A percentile compares a stretch with the other conserved stretches of the same genome.
These are phyloP conservation scores for Melanotaenia duboulayi DNA, from an alignment of 2,113 vertebrate species.

Conservation along the genomic window DNA sequence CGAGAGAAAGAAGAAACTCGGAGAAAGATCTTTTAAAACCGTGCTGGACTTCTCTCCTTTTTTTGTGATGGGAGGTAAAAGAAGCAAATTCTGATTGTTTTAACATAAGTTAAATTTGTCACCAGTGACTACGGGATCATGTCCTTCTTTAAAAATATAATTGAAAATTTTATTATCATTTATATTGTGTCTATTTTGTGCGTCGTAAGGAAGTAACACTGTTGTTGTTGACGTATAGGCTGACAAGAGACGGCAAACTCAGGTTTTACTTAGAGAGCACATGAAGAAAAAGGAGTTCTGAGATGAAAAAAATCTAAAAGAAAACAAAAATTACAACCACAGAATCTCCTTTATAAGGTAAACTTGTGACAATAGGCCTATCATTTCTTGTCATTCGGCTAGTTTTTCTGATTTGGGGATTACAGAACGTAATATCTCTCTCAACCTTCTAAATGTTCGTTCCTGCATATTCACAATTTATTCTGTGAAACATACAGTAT, in stretches of 20 bases:
- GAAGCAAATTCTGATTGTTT: constrained; percentile 61
- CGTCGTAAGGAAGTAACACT: constrained; percentile 80
- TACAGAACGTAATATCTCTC: constrained; percentile 80
- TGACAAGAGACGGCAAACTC: constrained; percentile 83
- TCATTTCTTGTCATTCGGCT: constrained; percentile 81
- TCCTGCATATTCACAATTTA: constrained; percentile 85
- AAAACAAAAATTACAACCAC: constrained; percentile 20
- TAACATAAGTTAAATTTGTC: constrained; percentile 71
- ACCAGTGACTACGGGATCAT: constrained; percentile 37
- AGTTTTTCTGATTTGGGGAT: constrained; percentile 82
- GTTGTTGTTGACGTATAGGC: constrained; percentile 70
- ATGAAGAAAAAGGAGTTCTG: constrained; percentile 73
- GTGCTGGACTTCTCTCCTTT: constrained; percentile 51
- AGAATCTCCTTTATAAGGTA: constrained; percentile 75
- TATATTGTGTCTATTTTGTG: constrained; percentile 71
- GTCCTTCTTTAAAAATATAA: constrained; percentile 60
- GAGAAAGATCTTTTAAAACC: constrained; percentile 36
- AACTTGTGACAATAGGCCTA: constrained; percentile 81
- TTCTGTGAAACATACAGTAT: constrained; percentile 87
- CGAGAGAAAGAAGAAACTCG: constrained; percentile 37
- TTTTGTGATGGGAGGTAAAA: constrained; percentile 20
- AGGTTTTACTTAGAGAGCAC: constrained; percentile 87
- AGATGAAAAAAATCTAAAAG: constrained; percentile 30
- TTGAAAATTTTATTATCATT: constrained; percentile 77
- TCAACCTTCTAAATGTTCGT: constrained; percentile 80